Conservation (phyloP, 2,888 invertebrate genomes). For the Villa cingulata region DNA sequence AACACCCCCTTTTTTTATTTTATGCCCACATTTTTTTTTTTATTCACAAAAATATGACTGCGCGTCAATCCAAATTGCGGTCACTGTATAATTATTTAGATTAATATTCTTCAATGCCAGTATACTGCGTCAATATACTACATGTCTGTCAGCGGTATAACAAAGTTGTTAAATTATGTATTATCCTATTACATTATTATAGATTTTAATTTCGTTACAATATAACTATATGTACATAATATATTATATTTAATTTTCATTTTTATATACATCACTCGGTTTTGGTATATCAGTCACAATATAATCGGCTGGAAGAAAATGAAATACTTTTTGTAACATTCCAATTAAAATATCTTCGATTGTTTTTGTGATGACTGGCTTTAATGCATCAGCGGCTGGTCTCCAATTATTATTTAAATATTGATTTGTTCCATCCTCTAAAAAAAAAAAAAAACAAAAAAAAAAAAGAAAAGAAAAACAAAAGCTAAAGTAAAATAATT, state of each 20-base stretch:
- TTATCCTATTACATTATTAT: too few species aligned
- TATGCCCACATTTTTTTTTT: too few species aligned
- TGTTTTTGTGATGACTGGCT: conserved; percentile 50
- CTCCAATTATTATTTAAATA: conserved; percentile 58
- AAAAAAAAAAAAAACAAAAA: conserved; percentile 15
- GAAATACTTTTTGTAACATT: conserved; percentile 48
- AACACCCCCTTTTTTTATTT: too few species aligned
- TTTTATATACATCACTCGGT: conserved; percentile 19
- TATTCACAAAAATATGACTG: too few species aligned
- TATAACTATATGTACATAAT: background rate
- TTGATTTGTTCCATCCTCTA: conserved; percentile 53
- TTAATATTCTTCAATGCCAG: too few species aligned
- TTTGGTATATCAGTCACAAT: conserved; percentile 47
- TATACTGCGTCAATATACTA: too few species aligned
- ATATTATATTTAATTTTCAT: background rate
- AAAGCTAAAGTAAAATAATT: background rate
- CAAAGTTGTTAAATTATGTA: too few species aligned
- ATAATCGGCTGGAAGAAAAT: conserved; percentile 52
- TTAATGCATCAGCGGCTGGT: conserved; percentile 49
- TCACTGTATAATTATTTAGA: too few species aligned
- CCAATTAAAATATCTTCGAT: conserved; percentile 51
- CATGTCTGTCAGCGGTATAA: too few species aligned
- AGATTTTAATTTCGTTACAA: too few species aligned
- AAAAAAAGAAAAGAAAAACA: too few species aligned
- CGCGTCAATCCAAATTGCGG: too few species aligned